phyloP scores from a whole-genome alignment of 2,888 invertebrate species.

The Phortica okadai region DNA sequence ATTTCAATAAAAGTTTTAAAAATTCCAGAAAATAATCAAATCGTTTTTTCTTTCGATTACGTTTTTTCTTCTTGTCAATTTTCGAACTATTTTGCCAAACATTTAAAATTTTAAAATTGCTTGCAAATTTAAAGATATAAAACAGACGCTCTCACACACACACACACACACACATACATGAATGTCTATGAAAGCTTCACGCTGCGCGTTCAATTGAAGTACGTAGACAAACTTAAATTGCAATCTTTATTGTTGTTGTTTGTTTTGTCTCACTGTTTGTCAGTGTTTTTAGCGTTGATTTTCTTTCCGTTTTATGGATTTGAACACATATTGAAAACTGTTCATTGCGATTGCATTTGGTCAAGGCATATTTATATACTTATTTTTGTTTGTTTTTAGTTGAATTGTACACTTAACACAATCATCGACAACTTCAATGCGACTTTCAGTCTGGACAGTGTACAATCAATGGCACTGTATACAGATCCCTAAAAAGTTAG shows the following conservation, averaged over 20 bases:
- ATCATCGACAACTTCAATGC: not conserved
- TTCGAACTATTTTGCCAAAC: not conserved
- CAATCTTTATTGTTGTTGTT: constrained; percentile 7
- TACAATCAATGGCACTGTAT: too few species aligned
- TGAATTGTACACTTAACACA: constrained; percentile 8
- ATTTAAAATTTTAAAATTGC: not conserved
- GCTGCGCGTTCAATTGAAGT: constrained; percentile 8
- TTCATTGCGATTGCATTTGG: not conserved
- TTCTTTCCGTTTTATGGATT: not conserved
- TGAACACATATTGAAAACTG: not conserved
- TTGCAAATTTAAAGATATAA: not conserved
- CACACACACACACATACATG: not conserved
- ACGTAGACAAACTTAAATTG: constrained; percentile 24
- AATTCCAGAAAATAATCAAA: constrained; percentile 8
- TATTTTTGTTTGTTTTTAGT: not conserved
- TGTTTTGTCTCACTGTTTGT: not conserved
- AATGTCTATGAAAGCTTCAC: not conserved
- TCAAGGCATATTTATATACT: not conserved
- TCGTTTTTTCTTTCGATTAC: not conserved
- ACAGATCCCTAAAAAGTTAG: too few species aligned
- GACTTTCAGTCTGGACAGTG: not conserved
- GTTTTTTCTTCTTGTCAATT: not conserved
- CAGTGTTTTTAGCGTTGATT: not conserved
- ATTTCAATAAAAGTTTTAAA: constrained; percentile 24
- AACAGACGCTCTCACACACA: not conserved